Base-by-base conservation (phyloP, 1,140 invertebrate species). In the Megalonaias nervosa region DNA sequence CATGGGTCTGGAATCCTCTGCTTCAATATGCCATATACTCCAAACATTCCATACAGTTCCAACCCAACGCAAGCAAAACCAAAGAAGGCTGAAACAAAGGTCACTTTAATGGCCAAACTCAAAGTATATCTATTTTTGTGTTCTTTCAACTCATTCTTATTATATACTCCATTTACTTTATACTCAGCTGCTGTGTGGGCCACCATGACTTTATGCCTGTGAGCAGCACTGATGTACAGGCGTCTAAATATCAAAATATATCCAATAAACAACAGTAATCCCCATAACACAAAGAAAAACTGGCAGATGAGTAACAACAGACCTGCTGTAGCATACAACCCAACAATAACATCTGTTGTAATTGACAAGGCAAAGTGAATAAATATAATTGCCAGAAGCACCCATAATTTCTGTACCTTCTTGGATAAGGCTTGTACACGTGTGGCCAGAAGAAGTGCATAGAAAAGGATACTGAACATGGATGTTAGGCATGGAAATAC, bases 21-120 rank as follows among this genome's bases (percentile, higher is more conserved):
- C 21, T 61, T 58, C 64, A 94, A 92, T 64, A 92, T 84, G 83
- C 93, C 90, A 88, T 92, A 88, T 14, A 95, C 93, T 17, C 94
- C 94, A 84, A 96, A 94, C 77, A 96, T 94, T 0, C 95, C 95
- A 85, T 96, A 97, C 14, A 97, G 93, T 83, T 97, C 95, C 13
- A 97, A 92, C 0, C 93, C 93, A 6, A 95, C 95, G 90, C 96
- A 93, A 5, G 97, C 85, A 19, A 97, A 92, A 85, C 96, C 96
- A 15, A 97, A 89, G 74, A 97, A 91, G 1, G 96, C 95, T 0
- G 95, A 95, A 0, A 95, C 95, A 71, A 97, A 93, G 17, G 95
- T 97, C 59, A 97, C 95, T 75, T 96, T 95, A 60, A 97, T 80
- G n/a, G 81, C 83, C 14, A 79, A 72, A 56, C 80, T 77, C 19